Evolutionary conservation across 1,140 invertebrate species (phyloP).

Genomic region (Drosophila paulistorum): DNA sequence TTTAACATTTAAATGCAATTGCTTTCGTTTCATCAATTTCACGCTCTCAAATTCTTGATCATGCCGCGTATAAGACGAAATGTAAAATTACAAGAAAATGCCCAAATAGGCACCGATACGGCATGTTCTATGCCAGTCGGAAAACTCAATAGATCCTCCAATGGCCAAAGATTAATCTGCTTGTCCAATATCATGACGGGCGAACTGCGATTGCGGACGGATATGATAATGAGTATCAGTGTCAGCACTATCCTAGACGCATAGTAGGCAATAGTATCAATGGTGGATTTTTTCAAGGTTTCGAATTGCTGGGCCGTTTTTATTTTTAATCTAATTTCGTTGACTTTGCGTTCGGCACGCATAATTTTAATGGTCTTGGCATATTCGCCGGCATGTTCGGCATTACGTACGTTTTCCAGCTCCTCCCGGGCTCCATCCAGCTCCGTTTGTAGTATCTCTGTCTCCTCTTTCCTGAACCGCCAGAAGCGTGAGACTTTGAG

Average conservation of each 20-base stretch:
- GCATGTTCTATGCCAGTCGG: constrained; percentile 73
- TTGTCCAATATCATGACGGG: constrained; percentile 69
- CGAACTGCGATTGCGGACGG: constrained; percentile 59
- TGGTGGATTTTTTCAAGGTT: constrained; percentile 46
- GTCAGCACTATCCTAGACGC: constrained; percentile 57
- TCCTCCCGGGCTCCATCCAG: constrained; percentile 55
- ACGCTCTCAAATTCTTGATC: constrained; percentile 49
- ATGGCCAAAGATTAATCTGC: constrained; percentile 61
- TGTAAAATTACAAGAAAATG: constrained; percentile 73
- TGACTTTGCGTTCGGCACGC: constrained; percentile 71
- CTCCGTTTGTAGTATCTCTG: constrained; percentile 33
- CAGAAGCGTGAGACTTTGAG: constrained; percentile 67
- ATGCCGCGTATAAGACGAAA: constrained; percentile 60
- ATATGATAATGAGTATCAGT: constrained; percentile 55
- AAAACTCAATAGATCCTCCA: constrained; percentile 68
- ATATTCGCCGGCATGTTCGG: constrained; percentile 61
- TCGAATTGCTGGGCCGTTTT: constrained; percentile 38
- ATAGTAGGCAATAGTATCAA: constrained; percentile 65
- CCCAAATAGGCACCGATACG: constrained; percentile 73
- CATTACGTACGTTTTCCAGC: constrained; percentile 50
- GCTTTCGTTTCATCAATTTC: constrained; percentile 14
- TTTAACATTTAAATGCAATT: constrained; percentile 16
- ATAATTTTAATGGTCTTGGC: constrained; percentile 63
- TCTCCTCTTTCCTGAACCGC: constrained; percentile 12
- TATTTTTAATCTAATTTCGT: constrained; percentile 50